Evolutionary conservation across 2,888 invertebrate genomes (phyloP).

Genomic region (Drosophila antonietae): DNA sequence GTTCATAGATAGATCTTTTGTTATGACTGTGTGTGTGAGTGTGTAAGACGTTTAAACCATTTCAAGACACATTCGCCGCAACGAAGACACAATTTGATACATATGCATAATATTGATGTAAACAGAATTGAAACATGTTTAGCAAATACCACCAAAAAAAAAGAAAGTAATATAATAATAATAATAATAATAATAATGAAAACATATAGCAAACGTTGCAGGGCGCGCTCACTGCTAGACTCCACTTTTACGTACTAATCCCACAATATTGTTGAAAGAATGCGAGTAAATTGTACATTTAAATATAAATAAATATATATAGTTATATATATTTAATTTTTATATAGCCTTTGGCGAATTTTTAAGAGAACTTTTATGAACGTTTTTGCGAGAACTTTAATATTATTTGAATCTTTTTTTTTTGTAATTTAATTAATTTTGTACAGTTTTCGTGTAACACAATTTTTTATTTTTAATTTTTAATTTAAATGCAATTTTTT

Average conservation of each 20-base stretch:
- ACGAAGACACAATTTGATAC: constrained; percentile 12
- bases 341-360: constrained; percentile 38
- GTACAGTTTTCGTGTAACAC: constrained; percentile 28
- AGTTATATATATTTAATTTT: constrained; percentile 17
- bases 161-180: not conserved
- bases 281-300: constrained; percentile 21
- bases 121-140: constrained; percentile 19
- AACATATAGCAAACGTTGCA: constrained; percentile 21
- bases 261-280: constrained; percentile 11
- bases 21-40: constrained; percentile 1
- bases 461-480: not conserved
- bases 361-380: constrained; percentile 30
- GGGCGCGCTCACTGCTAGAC: constrained; percentile 24
- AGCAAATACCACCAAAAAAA: constrained; percentile 43
- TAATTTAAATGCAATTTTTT: not conserved
- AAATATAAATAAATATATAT: constrained; percentile 17
- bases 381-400: constrained; percentile 31
- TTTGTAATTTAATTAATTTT: constrained; percentile 24
- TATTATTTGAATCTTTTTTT: constrained; percentile 15
- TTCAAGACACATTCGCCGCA: constrained; percentile 4
- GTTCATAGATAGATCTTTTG: constrained; percentile 7
- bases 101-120: constrained; percentile 22
- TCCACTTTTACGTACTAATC: constrained; percentile 23
- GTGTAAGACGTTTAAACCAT: not conserved
- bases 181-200: not conserved